phyloP scores from a whole-genome alignment of 1,140 invertebrate genomes.

The Drosophila kikkawai region DNA sequence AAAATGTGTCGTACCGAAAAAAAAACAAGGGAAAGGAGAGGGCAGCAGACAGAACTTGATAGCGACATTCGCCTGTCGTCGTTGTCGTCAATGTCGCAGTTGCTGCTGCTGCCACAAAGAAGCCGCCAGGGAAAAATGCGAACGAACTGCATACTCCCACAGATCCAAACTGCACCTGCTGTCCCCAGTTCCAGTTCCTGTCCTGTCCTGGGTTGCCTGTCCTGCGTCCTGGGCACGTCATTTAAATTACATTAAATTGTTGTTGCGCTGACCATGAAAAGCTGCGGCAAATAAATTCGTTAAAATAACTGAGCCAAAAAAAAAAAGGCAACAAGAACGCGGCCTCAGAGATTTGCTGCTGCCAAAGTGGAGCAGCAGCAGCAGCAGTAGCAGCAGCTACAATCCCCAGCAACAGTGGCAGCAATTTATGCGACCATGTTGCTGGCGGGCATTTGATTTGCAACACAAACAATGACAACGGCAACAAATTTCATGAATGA shows the following conservation, averaged over 20 bases:
- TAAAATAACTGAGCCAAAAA: constrained; percentile 79
- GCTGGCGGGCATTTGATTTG: constrained; percentile 81
- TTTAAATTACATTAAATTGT: constrained; percentile 85
- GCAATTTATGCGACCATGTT: constrained; percentile 75
- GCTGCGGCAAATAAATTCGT: constrained; percentile 84
- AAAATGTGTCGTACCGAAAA: constrained; percentile 77
- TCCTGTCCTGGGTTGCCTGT: constrained; percentile 37
- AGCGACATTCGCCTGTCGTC: constrained; percentile 73
- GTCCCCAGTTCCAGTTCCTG: constrained; percentile 43
- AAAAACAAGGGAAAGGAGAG: constrained; percentile 1
- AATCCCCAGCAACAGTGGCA: constrained; percentile 31
- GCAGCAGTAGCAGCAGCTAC: constrained; percentile 28
- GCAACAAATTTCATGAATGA: constrained; percentile 84
- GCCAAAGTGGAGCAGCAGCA: constrained; percentile 74
- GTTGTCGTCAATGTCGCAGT: constrained; percentile 77
- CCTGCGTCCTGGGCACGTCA: constrained; percentile 80
- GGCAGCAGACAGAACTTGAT: constrained; percentile 67
- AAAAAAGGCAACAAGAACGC: constrained; percentile 20
- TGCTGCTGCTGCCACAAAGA: constrained; percentile 58
- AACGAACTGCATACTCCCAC: constrained; percentile 79
- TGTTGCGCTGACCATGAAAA: constrained; percentile 79
- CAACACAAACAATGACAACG: constrained; percentile 83
- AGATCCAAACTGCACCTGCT: constrained; percentile 58
- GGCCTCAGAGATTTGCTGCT: constrained; percentile 64
- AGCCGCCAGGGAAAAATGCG: constrained; percentile 75